Evolutionary conservation across 2,888 invertebrate genomes (phyloP).

Genomic region (Asteroscopus sphinx): DNA sequence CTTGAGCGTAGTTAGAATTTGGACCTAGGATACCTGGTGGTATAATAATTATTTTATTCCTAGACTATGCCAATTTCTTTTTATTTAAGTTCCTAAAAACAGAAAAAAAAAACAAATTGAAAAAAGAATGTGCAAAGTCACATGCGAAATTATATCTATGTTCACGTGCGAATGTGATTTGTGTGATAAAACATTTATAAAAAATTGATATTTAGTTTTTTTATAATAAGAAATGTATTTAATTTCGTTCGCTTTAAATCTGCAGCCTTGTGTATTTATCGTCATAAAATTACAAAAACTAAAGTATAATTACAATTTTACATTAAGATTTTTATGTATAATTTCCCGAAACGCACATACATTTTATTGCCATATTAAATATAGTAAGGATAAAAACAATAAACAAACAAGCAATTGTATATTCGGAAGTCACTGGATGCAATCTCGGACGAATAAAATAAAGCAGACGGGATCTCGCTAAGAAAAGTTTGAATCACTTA

Average conservation of each 20-base stretch:
- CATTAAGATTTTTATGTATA: conserved; percentile 2
- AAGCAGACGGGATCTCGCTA: no score
- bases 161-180: neutral
- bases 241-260: neutral
- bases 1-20: no score
- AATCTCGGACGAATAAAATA: no score
- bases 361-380: conserved; percentile 52
- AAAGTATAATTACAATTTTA: conserved; percentile 2
- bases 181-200: neutral
- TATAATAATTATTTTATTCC: conserved; percentile 10
- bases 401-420: no score
- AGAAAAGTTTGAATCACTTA: no score
- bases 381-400: conserved; percentile 17
- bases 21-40: neutral
- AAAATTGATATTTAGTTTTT: neutral
- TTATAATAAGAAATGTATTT: neutral
- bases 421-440: neutral
- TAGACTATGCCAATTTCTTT: conserved; percentile 16
- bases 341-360: conserved; percentile 42
- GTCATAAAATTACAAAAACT: conserved; percentile 1
- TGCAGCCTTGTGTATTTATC: neutral
- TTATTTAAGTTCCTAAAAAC: conserved; percentile 32
- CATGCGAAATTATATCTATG: neutral
- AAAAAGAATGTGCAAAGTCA: neutral
- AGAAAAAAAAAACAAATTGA: no score